Conservation (phyloP, 2,113 vertebrate species). For the Onychorhynchus coronatus region DNA sequence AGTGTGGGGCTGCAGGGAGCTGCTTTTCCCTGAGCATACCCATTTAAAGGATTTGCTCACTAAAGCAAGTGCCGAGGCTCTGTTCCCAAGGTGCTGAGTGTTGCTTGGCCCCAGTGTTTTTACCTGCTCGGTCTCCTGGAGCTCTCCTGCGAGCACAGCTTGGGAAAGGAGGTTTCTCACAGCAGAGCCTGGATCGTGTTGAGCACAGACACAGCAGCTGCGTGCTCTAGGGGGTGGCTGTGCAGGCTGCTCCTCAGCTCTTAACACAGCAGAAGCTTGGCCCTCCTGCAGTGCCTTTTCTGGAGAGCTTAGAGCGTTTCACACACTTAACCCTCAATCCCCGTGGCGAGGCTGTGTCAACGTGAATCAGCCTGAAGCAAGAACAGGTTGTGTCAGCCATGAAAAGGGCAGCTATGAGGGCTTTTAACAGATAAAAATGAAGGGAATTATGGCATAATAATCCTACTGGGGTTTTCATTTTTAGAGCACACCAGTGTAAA, state of each 20-base stretch:
- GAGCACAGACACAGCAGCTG: neutral
- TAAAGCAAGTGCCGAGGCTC: neutral
- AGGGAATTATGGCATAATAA: neutral
- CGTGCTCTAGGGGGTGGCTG: neutral
- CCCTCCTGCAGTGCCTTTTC: neutral
- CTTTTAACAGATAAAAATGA: neutral
- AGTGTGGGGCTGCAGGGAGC: neutral
- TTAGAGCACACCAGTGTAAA: neutral
- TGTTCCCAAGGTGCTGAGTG: neutral
- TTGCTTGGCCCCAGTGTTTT: neutral
- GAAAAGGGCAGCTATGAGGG: neutral
- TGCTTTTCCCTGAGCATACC: neutral
- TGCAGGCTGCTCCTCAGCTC: neutral
- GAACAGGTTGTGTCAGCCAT: neutral
- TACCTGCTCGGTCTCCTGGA: neutral
- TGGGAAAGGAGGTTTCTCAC: neutral
- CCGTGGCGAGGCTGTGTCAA: neutral
- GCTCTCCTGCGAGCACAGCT: neutral
- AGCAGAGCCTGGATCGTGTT: fast-evolving
- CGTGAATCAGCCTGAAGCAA: neutral
- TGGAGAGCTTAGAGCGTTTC: neutral
- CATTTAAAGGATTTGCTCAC: neutral
- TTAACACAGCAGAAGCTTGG: neutral
- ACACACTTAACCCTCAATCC: neutral
- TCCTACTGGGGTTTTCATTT: neutral